phyloP scores from a whole-genome alignment of 1,140 invertebrate genomes.

The Anoplophora glabripennis region DNA sequence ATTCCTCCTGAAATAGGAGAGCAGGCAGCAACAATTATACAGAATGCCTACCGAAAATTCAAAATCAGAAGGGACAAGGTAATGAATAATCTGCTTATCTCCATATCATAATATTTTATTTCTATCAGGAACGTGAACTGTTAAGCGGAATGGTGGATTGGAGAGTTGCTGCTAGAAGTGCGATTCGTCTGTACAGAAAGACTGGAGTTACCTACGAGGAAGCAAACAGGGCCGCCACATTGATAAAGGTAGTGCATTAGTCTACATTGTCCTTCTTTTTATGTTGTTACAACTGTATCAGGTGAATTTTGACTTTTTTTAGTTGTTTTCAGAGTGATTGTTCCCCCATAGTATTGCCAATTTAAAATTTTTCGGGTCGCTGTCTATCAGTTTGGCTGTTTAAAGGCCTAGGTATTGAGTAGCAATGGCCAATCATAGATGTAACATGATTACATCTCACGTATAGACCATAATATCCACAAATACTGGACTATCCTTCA shows the following conservation, averaged over 20 bases:
- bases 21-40: slow-evolving; percentile 40
- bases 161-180: slow-evolving; percentile 50
- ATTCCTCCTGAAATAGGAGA: slow-evolving; percentile 47
- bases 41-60: slow-evolving; percentile 32
- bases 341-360: too few relatives aligned
- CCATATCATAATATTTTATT: not conserved
- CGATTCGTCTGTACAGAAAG: slow-evolving; percentile 49
- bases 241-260: slow-evolving; percentile 46
- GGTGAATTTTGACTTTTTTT: too few relatives aligned
- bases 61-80: slow-evolving; percentile 5
- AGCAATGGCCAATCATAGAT: too few relatives aligned
- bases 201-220: slow-evolving; percentile 48
- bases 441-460: too few relatives aligned
- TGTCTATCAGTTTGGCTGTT: too few relatives aligned
- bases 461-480: too few relatives aligned
- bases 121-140: slow-evolving; percentile 30
- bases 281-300: too few relatives aligned
- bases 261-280: not conserved
- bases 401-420: too few relatives aligned
- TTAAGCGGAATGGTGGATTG: slow-evolving; percentile 49
- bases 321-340: too few relatives aligned
- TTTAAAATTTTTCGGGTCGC: too few relatives aligned
- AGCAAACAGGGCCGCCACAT: slow-evolving; percentile 47
- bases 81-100: not conserved
- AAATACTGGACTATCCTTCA: too few relatives aligned